Conservation (phyloP, 2,888 invertebrate genomes). For the Eristalinus sepulchralis region DNA sequence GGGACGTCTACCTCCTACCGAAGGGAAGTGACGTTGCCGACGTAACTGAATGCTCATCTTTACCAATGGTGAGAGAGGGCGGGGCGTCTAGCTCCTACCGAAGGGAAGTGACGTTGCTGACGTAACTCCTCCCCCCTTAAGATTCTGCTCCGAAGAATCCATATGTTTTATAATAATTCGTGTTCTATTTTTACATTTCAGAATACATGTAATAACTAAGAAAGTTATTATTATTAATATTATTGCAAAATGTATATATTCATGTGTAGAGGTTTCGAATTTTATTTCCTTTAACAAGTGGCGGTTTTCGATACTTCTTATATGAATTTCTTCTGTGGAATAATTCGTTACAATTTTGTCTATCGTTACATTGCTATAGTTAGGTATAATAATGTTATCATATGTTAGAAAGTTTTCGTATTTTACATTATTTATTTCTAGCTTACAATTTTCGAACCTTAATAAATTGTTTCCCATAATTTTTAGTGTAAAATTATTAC, state of each 20-base stretch:
- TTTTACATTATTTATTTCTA: slow-evolving; percentile 20
- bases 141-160: slow-evolving; percentile 24
- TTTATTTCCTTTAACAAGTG: slow-evolving; percentile 15
- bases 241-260: slow-evolving; percentile 13
- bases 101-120: slow-evolving; percentile 2
- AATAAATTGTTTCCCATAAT: slow-evolving; percentile 19
- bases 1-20: not conserved
- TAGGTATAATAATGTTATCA: slow-evolving; percentile 24
- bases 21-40: not conserved
- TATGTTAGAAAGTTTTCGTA: slow-evolving; percentile 36
- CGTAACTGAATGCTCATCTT: no score
- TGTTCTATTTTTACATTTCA: slow-evolving; percentile 6
- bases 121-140: slow-evolving; percentile 21
- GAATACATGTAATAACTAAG: not conserved
- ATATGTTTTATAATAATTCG: slow-evolving; percentile 2
- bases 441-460: slow-evolving; percentile 34
- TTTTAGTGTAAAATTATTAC: slow-evolving; percentile 20
- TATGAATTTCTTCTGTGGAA: no score
- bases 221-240: not conserved
- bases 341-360: no score
- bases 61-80: not conserved
- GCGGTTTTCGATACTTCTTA: slow-evolving; percentile 29
- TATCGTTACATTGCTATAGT: slow-evolving; percentile 3
- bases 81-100: not conserved
- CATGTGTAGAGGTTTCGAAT: not conserved